phyloP scores from a whole-genome alignment of 2,888 invertebrate genomes.

The Drosophila ochracea region DNA sequence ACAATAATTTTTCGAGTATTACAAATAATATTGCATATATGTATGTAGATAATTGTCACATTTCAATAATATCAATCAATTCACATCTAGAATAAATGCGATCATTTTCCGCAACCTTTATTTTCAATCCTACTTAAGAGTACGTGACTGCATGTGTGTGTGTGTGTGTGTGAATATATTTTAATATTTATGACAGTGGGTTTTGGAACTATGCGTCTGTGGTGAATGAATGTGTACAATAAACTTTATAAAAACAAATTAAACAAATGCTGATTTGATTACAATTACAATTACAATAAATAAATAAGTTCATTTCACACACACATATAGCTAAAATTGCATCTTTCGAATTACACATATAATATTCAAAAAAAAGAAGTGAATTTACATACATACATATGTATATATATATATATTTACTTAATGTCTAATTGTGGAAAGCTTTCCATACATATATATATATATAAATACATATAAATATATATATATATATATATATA shows the following conservation, averaged over 20 bases:
- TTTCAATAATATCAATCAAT: constrained; percentile 28
- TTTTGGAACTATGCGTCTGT: constrained; percentile 19
- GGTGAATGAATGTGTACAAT: constrained; percentile 32
- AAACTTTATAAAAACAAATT: constrained; percentile 30
- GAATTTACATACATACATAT: constrained; percentile 31
- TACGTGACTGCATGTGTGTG: constrained; percentile 20
- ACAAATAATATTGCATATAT: constrained; percentile 62
- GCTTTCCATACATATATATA: no score
- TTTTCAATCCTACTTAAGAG: constrained; percentile 52
- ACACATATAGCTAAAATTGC: constrained; percentile 59
- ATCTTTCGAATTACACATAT: constrained; percentile 38
- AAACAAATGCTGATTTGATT: constrained; percentile 31
- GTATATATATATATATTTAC: constrained; percentile 21
- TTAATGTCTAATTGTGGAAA: constrained; percentile 30
- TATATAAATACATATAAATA: background rate
- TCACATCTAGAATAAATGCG: constrained; percentile 28
- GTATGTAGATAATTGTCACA: constrained; percentile 23
- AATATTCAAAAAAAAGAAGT: constrained; percentile 20
- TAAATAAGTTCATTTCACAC: constrained; percentile 37
- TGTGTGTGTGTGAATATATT: background rate
- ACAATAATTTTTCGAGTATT: constrained; percentile 52
- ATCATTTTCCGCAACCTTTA: constrained; percentile 17
- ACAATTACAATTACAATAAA: constrained; percentile 35
- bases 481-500: constrained; percentile 8
- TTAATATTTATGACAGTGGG: constrained; percentile 14